These are phyloP conservation scores for Amazona vittata DNA, from an alignment of 2,113 vertebrate species.

Conservation along the genomic window DNA sequence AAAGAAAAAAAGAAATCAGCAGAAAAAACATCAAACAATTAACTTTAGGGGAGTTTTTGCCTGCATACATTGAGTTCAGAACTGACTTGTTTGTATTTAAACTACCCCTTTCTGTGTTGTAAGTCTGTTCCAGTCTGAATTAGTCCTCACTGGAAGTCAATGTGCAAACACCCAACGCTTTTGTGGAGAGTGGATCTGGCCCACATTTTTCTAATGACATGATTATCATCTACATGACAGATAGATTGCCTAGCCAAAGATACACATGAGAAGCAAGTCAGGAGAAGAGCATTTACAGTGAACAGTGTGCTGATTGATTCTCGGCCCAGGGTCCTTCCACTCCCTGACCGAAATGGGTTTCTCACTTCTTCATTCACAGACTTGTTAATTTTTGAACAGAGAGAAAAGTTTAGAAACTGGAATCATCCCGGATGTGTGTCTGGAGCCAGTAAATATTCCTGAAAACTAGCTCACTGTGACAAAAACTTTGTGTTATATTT, in stretches of 20 bases:
- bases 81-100: background rate
- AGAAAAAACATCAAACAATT: background rate
- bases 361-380: background rate
- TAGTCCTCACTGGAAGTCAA: background rate
- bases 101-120: background rate
- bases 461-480: background rate
- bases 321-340: background rate
- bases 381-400: background rate
- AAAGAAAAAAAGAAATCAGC: background rate
- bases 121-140: background rate
- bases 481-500: background rate
- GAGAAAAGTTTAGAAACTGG: background rate
- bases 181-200: background rate
- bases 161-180: background rate
- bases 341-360: background rate
- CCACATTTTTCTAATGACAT: background rate
- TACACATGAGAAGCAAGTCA: background rate
- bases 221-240: background rate
- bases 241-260: background rate
- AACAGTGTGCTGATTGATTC: rapidly evolving
- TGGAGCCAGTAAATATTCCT: background rate
- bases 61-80: background rate
- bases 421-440: background rate
- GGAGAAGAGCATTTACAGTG: background rate
- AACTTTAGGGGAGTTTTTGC: background rate